Percentiles rank a stretch among this genome's conserved stretches.
Conservation (phyloP, 2,888 invertebrate species). For the Athalia circularis region DNA sequence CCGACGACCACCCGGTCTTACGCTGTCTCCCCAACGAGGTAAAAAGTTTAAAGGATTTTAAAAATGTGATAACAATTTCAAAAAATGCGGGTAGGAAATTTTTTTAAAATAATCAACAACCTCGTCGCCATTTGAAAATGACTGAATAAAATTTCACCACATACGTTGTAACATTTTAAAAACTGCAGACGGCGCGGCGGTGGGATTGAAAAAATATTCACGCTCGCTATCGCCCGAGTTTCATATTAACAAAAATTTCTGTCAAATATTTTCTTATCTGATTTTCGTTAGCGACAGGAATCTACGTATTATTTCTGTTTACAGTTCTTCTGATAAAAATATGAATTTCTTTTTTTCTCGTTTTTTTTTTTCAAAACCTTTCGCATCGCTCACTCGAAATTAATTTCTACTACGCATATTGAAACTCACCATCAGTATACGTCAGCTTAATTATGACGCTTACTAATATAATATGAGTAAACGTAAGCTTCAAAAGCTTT, state of each 20-base stretch:
- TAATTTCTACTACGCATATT: slow-evolving; percentile 12
- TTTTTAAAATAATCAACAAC: no score
- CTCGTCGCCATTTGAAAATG: no score
- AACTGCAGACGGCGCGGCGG: slow-evolving; percentile 8
- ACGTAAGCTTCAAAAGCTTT: slow-evolving; percentile 14
- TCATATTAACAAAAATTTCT: slow-evolving; percentile 5
- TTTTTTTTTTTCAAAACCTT: not conserved
- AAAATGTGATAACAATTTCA: no score
- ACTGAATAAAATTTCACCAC: no score
- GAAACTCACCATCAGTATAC: not conserved
- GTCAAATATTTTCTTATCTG: not conserved
- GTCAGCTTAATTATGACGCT: not conserved
- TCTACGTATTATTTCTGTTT: slow-evolving; percentile 8
- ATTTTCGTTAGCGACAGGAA: slow-evolving; percentile 1
- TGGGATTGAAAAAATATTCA: slow-evolving; percentile 11
- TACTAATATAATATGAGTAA: not conserved
- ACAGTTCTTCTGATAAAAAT: slow-evolving; percentile 22
- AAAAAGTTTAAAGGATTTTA: no score
- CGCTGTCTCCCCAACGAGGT: no score
- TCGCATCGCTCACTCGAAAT: not conserved
- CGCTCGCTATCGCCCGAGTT: not conserved
- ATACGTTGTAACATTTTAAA: not conserved
- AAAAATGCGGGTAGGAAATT: no score
- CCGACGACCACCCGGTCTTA: no score
- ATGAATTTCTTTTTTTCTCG: not conserved